Conservation (phyloP, 2,797 vertebrate genomes). For the Myioborus miniatus region DNA sequence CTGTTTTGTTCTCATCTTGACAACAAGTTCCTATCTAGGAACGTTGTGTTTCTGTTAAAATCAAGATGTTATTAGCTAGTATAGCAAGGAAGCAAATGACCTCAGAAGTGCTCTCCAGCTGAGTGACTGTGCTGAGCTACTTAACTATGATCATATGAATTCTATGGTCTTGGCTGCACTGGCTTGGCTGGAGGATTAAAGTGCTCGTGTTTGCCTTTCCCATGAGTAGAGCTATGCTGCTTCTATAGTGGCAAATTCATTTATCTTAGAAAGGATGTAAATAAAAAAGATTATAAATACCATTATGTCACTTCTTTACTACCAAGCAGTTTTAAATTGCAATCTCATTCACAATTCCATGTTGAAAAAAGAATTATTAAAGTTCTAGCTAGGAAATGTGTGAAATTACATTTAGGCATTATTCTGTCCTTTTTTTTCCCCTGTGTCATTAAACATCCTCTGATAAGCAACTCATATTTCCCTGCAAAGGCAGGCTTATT, state of each 20-base stretch:
- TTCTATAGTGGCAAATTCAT: neutral
- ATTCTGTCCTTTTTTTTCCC: neutral
- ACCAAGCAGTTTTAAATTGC: neutral
- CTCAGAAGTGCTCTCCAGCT: neutral
- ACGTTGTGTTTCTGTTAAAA: neutral
- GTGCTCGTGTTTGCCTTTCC: neutral
- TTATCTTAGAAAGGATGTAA: neutral
- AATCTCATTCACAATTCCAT: neutral
- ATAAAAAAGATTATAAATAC: neutral
- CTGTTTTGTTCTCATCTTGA: neutral
- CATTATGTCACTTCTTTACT: neutral
- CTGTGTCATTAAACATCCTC: neutral
- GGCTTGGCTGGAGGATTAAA: neutral
- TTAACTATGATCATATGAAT: slow-evolving; percentile 2
- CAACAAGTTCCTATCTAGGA: neutral
- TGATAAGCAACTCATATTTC: neutral
- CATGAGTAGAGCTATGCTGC: neutral
- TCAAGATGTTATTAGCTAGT: neutral
- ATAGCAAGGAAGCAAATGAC: neutral
- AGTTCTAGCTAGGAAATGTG: neutral
- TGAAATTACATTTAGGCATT: neutral
- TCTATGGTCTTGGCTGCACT: neutral
- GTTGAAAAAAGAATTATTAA: neutral
- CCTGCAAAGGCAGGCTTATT: neutral
- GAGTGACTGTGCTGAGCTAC: neutral